Evolutionary conservation across 2,113 vertebrate genomes (phyloP).

Genomic region (Ivindomyrus marchei): DNA sequence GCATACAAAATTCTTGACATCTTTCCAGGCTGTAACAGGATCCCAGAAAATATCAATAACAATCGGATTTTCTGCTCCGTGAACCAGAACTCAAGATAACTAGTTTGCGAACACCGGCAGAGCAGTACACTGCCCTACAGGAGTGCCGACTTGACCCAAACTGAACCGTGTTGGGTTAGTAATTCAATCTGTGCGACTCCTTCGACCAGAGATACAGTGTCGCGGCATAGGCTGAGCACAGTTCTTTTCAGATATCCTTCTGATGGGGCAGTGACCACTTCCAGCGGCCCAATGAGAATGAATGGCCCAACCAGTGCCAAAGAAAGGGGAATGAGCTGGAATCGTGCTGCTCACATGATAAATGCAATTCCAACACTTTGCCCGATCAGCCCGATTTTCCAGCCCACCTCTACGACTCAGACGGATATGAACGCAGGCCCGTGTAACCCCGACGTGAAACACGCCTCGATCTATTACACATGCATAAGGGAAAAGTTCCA

Average conservation of each 20-base stretch:
- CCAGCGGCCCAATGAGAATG: background rate
- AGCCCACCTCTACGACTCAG: background rate
- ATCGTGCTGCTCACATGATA: background rate
- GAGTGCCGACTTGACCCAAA: conserved; percentile 60
- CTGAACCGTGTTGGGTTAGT: conserved; percentile 27
- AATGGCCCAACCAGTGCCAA: background rate
- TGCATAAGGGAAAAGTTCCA: background rate
- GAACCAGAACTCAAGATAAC: conserved; percentile 52
- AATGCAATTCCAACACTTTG: background rate
- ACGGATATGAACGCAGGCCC: background rate
- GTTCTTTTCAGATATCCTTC: background rate
- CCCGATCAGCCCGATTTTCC: background rate
- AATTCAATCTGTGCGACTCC: conserved; percentile 26
- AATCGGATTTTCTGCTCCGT: conserved; percentile 53
- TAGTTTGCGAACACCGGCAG: conserved; percentile 51
- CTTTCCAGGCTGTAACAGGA: conserved; percentile 41
- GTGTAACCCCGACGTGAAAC: background rate
- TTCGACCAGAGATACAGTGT: background rate
- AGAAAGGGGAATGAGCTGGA: background rate
- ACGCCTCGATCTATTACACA: background rate
- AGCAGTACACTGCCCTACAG: conserved; percentile 54
- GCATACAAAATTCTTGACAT: conserved; percentile 32
- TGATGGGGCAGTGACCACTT: background rate
- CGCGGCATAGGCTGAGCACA: background rate
- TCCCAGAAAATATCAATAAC: conserved; percentile 43